Conservation (phyloP, 2,888 invertebrate genomes). For the Zygogramma bicolorata region DNA sequence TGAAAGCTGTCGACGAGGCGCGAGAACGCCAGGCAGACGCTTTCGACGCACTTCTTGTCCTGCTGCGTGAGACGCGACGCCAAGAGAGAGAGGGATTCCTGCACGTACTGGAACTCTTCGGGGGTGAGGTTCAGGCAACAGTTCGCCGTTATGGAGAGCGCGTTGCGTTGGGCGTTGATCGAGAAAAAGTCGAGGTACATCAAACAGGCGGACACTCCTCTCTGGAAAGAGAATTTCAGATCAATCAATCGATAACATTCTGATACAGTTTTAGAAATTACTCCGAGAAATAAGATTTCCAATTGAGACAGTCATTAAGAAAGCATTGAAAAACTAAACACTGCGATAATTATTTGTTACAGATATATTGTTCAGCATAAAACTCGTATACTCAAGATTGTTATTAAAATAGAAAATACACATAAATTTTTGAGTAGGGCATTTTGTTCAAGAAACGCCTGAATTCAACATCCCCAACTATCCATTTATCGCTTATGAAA, state of each 20-base stretch:
- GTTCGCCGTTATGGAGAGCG: slow-evolving; percentile 96
- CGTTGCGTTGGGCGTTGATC: slow-evolving; percentile 96
- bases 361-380: too few relatives aligned
- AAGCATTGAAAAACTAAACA: too few relatives aligned
- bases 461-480: too few relatives aligned
- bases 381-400: too few relatives aligned
- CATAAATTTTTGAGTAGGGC: too few relatives aligned
- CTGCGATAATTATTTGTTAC: too few relatives aligned
- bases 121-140: slow-evolving; percentile 94
- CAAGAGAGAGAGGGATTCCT: slow-evolving; percentile 87
- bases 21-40: slow-evolving; percentile 96
- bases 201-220: slow-evolving; percentile 95
- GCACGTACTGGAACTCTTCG: slow-evolving; percentile 94
- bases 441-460: too few relatives aligned
- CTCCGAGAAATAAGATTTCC: neutral
- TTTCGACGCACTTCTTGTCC: slow-evolving; percentile 98
- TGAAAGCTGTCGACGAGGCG: slow-evolving; percentile 97
- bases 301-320: too few relatives aligned
- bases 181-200: slow-evolving; percentile 99
- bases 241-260: neutral
- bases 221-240: slow-evolving; percentile 67
- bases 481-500: too few relatives aligned
- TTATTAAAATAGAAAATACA: too few relatives aligned
- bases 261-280: too few relatives aligned
- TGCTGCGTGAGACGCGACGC: slow-evolving; percentile 85